Evolutionary conservation across 30 jellyfish, hydroid and myxozoan species (phyloP).

Genomic region (Nemopilema nomurai): DNA sequence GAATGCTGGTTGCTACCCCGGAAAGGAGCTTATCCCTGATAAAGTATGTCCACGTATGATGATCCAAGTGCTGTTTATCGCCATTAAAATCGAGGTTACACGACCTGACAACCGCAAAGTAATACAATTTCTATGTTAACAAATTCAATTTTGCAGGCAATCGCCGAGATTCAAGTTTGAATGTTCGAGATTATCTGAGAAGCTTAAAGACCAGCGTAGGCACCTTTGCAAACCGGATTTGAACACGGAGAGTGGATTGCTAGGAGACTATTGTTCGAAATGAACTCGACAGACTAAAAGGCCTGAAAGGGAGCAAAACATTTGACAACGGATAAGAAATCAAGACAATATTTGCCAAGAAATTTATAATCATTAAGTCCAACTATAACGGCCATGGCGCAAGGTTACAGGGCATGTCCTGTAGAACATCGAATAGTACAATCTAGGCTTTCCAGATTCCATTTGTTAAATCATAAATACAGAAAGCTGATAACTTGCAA

Average conservation of each 20-base stretch:
- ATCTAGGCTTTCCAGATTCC: too few relatives aligned
- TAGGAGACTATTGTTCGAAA: neutral
- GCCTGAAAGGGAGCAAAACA: neutral
- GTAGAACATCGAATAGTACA: neutral
- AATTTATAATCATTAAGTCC: neutral
- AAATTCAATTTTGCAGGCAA: neutral
- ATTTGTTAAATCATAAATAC: too few relatives aligned
- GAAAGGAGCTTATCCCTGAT: too few relatives aligned
- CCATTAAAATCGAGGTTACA: neutral
- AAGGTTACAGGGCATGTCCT: neutral
- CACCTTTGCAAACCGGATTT: neutral
- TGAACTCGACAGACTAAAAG: neutral
- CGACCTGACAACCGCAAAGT: neutral
- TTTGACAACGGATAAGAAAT: neutral
- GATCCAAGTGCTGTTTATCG: neutral
- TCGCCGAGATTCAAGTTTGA: too few relatives aligned
- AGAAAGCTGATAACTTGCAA: too few relatives aligned
- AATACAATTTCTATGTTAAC: neutral
- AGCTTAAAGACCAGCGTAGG: neutral
- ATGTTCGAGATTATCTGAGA: neutral
- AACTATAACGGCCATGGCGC: neutral
- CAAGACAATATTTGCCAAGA: neutral
- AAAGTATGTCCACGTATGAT: too few relatives aligned
- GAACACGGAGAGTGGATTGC: neutral
- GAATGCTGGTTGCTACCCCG: too few relatives aligned